phyloP scores from a whole-genome alignment of 2,888 invertebrate species.

The Hoplodrina ambigua region DNA sequence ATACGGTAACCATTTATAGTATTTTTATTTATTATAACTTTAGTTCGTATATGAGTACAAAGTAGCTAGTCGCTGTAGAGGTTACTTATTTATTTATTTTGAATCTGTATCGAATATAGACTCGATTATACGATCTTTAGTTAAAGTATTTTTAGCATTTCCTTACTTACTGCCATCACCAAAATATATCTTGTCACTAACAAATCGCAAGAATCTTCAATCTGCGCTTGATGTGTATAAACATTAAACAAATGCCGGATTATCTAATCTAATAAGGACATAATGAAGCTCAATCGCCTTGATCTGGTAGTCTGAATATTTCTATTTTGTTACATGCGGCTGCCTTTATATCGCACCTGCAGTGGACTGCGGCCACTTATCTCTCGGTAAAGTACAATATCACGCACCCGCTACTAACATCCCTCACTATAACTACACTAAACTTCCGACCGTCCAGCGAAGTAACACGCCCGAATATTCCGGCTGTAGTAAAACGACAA shows the following conservation, averaged over 20 bases:
- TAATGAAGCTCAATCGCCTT: slow-evolving; percentile 37
- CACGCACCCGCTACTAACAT: slow-evolving; percentile 91
- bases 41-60: slow-evolving; percentile 80
- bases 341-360: slow-evolving; percentile 90
- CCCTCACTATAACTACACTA: slow-evolving; percentile 84
- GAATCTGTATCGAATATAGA: slow-evolving; percentile 37
- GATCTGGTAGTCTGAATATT: slow-evolving; percentile 81
- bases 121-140: slow-evolving; percentile 42
- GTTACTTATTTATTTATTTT: slow-evolving; percentile 67
- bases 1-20: slow-evolving; percentile 62
- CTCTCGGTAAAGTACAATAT: slow-evolving; percentile 93
- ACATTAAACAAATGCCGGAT: slow-evolving; percentile 44
- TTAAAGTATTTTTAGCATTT: slow-evolving; percentile 59
- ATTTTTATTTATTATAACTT: slow-evolving; percentile 64
- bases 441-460: slow-evolving; percentile 79
- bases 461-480: slow-evolving; percentile 81
- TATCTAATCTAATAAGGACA: slow-evolving; percentile 34
- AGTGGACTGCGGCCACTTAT: slow-evolving; percentile 92
- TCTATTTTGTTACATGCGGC: slow-evolving; percentile 91
- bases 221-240: slow-evolving; percentile 58
- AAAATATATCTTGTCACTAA: slow-evolving; percentile 68
- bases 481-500: slow-evolving; percentile 77
- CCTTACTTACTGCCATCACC: slow-evolving; percentile 61
- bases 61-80: slow-evolving; percentile 85
- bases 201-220: slow-evolving; percentile 61